These are phyloP conservation scores for Cryptomyrus ogoouensis DNA, from an alignment of 2,113 vertebrate genomes.

Conservation along the genomic window DNA sequence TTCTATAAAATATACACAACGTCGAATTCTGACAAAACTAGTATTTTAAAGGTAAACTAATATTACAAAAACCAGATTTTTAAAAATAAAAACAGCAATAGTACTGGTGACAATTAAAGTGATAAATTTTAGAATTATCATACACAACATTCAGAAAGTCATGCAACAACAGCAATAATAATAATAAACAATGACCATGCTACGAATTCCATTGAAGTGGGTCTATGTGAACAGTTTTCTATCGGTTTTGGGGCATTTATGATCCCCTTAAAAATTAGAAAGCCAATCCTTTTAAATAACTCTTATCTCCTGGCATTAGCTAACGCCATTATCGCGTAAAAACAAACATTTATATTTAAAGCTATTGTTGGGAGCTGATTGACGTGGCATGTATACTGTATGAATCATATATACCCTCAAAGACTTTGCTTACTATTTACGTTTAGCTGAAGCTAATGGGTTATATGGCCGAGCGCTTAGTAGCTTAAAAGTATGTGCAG, in stretches of 20 bases:
- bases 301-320: not conserved
- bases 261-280: not conserved
- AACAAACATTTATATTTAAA: not conserved
- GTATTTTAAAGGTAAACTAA: not conserved
- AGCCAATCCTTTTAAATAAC: not conserved
- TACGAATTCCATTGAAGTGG: not conserved
- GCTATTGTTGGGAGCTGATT: not conserved
- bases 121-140: not conserved
- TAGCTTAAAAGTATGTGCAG: not conserved
- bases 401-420: not conserved
- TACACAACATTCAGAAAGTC: not conserved
- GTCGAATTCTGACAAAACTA: not conserved
- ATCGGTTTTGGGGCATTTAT: not conserved
- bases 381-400: not conserved
- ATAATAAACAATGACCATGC: not conserved
- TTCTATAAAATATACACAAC: not conserved
- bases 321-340: not conserved
- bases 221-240: not conserved
- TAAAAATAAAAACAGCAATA: not conserved
- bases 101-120: not conserved
- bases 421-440: not conserved
- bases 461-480: not conserved
- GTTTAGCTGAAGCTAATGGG: not conserved
- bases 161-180: not conserved
- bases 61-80: not conserved